A percentile compares a stretch with the other conserved stretches of the same genome.
phyloP scores from a whole-genome alignment of 2,797 vertebrate species.

The Merluccius polli region DNA sequence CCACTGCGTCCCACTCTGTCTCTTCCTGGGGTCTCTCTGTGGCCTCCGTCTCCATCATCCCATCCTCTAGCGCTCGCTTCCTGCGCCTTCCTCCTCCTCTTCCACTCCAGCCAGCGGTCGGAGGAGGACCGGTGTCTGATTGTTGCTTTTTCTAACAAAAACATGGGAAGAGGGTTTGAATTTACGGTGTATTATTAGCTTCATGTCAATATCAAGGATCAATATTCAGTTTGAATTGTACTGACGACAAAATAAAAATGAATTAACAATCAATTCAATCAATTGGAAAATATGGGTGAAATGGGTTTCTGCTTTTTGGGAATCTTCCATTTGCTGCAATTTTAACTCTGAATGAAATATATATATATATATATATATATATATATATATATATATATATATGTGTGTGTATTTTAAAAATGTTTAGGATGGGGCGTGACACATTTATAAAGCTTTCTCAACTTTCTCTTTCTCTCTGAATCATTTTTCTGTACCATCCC shows the following conservation, averaged over 20 bases:
- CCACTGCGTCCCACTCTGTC: conserved; percentile 16
- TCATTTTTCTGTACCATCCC: not conserved
- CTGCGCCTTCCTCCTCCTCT: conserved; percentile 16
- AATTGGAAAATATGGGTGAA: not conserved
- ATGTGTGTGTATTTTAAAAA: too few relatives aligned
- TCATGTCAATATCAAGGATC: not conserved
- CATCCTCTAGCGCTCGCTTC: conserved; percentile 14
- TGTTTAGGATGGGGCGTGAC: not conserved
- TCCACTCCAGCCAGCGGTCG: conserved; percentile 2
- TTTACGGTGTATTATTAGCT: not conserved
- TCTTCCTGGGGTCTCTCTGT: conserved; percentile 20
- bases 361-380: too few relatives aligned
- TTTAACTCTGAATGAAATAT: not conserved
- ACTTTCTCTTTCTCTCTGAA: not conserved
- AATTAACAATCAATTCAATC: not conserved
- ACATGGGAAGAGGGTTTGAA: not conserved
- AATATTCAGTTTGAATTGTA: not conserved
- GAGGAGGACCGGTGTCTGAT: conserved; percentile 25
- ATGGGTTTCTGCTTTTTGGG: not conserved
- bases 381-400: too few relatives aligned
- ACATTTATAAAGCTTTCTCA: not conserved
- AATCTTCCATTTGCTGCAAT: not conserved
- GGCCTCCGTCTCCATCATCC: conserved; percentile 9
- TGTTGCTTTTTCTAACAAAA: not conserved
- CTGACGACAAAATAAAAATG: not conserved